Evolutionary conservation across 2,113 vertebrate species (phyloP), one percentile per base, ranked within the genome.

Genomic region (Caranx melampygus): DNA sequence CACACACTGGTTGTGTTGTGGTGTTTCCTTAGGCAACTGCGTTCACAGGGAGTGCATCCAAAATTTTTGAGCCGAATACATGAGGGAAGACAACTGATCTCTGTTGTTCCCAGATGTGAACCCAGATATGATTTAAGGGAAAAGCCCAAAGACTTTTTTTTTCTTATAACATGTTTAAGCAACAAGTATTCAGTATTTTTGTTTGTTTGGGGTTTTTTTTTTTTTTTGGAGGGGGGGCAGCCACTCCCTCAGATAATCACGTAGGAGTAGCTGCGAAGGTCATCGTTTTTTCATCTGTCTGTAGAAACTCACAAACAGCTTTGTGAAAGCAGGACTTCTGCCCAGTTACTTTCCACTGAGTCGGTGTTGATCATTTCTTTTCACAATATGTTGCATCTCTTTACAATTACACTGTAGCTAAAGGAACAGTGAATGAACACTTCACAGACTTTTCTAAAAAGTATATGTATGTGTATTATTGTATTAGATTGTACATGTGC

Each of bases 101-200:
- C 26, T 52, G 45, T 33, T 18, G 67, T 60, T 60, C 35, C 54
- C 33, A n/a, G 26, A 26, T 26, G 34, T 49, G 52, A 37, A 49
- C 42, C 54, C 16, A 59, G n/a, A 78, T 61, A n/a, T 31, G 64
- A 68, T 69, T 21, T 64, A 4, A 64, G 57, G 37, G 12, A 55
- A 49, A 61, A 67, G 2, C 40, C 35, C 6, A 6, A n/a, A 47
- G 11, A 65, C 2, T 47, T 37, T 58, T 26, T 26, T 26, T 26
- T 35, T 35, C 21, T 11, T 4, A 18, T 31, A 59, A 55, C 10
- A 31, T 8, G 0, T 40, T 65, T 58, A 34, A 64, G n/a, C 6
- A 59, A 13, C n/a, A 68, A 40, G 18, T 52, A 16, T 69, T 20
- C 13, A 31, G 37, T 63, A 35, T 3, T 31, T n/a, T 6, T 49